Conservation (phyloP, 2,888 invertebrate species). For the Gryllus longicercus region DNA sequence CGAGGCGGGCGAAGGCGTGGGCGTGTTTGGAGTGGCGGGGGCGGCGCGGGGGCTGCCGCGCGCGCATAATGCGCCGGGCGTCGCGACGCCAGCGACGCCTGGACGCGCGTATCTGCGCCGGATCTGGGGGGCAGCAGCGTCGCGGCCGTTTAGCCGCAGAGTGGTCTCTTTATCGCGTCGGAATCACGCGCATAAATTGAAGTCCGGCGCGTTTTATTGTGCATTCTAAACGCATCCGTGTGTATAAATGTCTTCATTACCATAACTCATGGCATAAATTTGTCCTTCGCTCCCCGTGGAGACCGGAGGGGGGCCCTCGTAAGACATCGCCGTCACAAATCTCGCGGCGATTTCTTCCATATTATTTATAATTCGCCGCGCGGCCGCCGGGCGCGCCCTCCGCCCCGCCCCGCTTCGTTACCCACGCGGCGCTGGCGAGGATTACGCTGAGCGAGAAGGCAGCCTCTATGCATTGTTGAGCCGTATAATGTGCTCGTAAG, state of each 20-base stretch:
- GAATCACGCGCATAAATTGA: constrained; percentile 4
- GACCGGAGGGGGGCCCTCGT: background rate
- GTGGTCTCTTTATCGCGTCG: constrained; percentile 2
- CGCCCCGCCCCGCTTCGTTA: too few species aligned
- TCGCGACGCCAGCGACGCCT: too few species aligned
- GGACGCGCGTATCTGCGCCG: background rate
- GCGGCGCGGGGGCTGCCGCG: too few species aligned
- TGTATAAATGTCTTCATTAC: constrained; percentile 17
- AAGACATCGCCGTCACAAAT: constrained; percentile 6
- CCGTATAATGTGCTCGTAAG: too few species aligned
- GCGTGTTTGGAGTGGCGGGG: too few species aligned
- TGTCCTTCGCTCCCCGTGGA: background rate
- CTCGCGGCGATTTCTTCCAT: background rate
- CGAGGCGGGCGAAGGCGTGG: too few species aligned
- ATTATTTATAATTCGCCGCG: background rate
- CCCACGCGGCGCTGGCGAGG: too few species aligned
- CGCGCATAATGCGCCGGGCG: too few species aligned
- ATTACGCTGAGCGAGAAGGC: too few species aligned
- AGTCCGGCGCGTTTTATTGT: background rate
- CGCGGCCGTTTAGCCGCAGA: background rate
- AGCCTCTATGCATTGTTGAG: too few species aligned
- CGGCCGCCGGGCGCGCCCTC: too few species aligned
- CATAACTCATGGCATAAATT: constrained; percentile 17
- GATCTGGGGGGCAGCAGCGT: background rate
- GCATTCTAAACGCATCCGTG: constrained; percentile 6